Base-by-base conservation (phyloP, 2,113 vertebrate species). In the Plotosus lineatus region DNA sequence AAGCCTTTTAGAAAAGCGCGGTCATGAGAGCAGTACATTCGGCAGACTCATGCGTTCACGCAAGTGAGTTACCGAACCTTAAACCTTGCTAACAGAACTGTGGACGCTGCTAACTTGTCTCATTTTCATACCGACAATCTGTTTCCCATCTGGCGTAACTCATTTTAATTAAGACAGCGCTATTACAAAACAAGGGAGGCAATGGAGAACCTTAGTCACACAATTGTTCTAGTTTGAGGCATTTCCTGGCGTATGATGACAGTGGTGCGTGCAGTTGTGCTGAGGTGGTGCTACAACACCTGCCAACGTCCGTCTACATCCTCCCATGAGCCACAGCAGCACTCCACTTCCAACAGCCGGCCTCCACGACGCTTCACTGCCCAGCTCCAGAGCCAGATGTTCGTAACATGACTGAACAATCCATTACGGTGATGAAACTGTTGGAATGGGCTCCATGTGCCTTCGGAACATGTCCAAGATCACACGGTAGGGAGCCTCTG, bases 121-220 rank as follows among this genome's bases (percentile, higher is more conserved):
- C 75, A 82, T 84, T 81, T 89, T 85, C 85, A 86, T 78, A 79
- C 78, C 74, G 28, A 65, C 88, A 88, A 88, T 89, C 88, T 89
- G 88, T 79, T 86, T 85, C 83, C 88, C 88, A 89, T 89, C 88
- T 89, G 87, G 83, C 75, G 61, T 79, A 86, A 87, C 83, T 88
- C 84, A 72, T 82, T 89, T 88, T 87, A 89, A 89, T 89, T 87
- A 88, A 88, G 84, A 82, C 66, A 53, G 83, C 84, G 76, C 83
- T 81, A 82, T 80, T 85, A 73, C 77, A 81, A 82, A 85, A 82
- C 55, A 79, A 23, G 58, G 60, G 69, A 74, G n/a, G 36, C 42
- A 50, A 44, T 60, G 48, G 50, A 48, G 75, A 79, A 55, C 51
- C 75, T 84, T 66, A 86, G 78, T 86, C 79, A 80, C 76, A 75